A percentile compares a stretch with the other conserved stretches of the same genome.
phyloP scores from a whole-genome alignment of 1,140 invertebrate genomes.

The Tetramorium parvispinum region DNA sequence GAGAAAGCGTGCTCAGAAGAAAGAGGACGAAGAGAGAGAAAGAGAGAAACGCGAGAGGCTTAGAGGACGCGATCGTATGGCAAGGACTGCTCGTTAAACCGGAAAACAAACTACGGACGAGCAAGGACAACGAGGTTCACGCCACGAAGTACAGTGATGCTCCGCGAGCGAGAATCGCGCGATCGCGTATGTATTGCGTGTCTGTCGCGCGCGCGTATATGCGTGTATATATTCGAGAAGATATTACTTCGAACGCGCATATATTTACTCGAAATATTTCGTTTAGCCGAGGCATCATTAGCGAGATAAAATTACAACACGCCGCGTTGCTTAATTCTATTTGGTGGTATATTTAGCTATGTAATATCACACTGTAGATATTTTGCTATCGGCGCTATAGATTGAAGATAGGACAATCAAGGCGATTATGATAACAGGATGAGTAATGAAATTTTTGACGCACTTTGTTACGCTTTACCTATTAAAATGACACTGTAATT shows the following conservation, averaged over 20 bases:
- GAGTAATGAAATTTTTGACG: constrained; percentile 3
- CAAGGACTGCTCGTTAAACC: constrained; percentile 72
- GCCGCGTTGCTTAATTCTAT: constrained; percentile 22
- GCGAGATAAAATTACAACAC: constrained; percentile 45
- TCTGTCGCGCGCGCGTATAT: neutral
- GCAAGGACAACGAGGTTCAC: constrained; percentile 42
- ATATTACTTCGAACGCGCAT: constrained; percentile 23
- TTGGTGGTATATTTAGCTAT: constrained; percentile 22
- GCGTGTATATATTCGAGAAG: constrained; percentile 11
- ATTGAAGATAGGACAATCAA: neutral
- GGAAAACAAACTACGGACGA: constrained; percentile 69
- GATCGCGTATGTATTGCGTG: neutral
- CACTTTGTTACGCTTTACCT: neutral
- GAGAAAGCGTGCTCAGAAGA: constrained; percentile 22
- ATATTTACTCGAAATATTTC: constrained; percentile 47
- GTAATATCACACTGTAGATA: neutral
- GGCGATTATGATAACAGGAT: neutral
- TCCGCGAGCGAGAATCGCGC: constrained; percentile 19
- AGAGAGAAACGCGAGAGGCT: constrained; percentile 1
- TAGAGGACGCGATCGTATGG: constrained; percentile 69
- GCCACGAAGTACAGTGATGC: constrained; percentile 1
- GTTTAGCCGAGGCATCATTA: constrained; percentile 43
- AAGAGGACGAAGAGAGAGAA: neutral
- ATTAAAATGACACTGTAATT: neutral
- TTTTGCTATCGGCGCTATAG: constrained; percentile 2